These are phyloP conservation scores for Microctenopoma steveboyesi DNA, from an alignment of 2,797 vertebrate genomes.

Conservation along the genomic window DNA sequence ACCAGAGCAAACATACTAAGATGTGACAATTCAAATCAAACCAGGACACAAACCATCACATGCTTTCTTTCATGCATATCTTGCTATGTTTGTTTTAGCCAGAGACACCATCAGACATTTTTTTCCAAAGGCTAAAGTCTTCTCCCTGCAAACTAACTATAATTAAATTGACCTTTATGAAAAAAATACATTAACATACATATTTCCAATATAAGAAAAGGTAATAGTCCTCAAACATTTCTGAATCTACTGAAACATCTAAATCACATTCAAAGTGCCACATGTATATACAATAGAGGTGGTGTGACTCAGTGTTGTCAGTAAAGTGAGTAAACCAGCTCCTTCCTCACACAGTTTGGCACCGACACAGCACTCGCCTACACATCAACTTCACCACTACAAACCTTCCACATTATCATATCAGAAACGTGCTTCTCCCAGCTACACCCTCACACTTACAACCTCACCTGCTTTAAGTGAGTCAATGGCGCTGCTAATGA, in stretches of 20 bases:
- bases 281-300: slow-evolving; percentile 5
- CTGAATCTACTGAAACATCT: slow-evolving; percentile 7
- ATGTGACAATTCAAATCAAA: no score
- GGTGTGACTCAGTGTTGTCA: slow-evolving; percentile 35
- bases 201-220: background rate
- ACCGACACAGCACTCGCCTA: slow-evolving; percentile 12
- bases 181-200: slow-evolving; percentile 19
- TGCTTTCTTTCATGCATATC: slow-evolving; percentile 11
- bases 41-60: background rate
- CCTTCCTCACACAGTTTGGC: slow-evolving; percentile 26
- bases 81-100: background rate
- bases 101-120: background rate
- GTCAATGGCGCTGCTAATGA: slow-evolving; percentile 1
- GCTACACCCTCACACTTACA: slow-evolving; percentile 3
- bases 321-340: slow-evolving; percentile 36
- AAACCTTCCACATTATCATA: slow-evolving; percentile 5
- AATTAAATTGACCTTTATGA: slow-evolving; percentile 6
- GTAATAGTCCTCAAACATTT: slow-evolving; percentile 28
- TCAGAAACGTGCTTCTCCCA: slow-evolving; percentile 10
- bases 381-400: slow-evolving; percentile 17
- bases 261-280: slow-evolving; percentile 19
- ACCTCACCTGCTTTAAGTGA: slow-evolving; percentile 1
- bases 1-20: no score
- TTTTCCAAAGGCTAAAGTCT: background rate
- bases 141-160: background rate